phyloP scores from a whole-genome alignment of 2,797 vertebrate species.

The Podarcis siculus region DNA sequence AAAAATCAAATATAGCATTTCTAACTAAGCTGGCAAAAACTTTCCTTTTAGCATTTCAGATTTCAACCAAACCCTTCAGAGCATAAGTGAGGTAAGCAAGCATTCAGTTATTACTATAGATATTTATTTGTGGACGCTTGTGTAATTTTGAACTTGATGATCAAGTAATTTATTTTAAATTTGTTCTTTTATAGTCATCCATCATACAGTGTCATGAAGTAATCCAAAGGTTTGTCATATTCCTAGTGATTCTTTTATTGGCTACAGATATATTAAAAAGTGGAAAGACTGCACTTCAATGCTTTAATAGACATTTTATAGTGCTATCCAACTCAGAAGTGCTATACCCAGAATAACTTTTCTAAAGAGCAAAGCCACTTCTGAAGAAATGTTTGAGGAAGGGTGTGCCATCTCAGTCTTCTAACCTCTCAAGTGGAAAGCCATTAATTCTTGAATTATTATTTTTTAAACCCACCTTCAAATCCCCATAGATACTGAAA shows the following conservation, averaged over 20 bases:
- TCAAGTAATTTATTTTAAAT: slow-evolving; percentile 43
- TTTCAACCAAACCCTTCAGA: slow-evolving; percentile 77
- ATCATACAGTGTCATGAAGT: slow-evolving; percentile 72
- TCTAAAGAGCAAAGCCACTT: neutral
- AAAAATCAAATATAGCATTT: neutral
- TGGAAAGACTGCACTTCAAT: neutral
- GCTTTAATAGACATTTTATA: neutral
- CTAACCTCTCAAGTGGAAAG: neutral
- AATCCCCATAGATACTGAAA: neutral
- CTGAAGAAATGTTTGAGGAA: neutral
- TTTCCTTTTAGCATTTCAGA: slow-evolving; percentile 75
- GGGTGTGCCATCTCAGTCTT: neutral
- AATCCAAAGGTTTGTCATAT: slow-evolving; percentile 74
- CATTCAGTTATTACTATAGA: slow-evolving; percentile 22
- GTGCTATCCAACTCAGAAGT: neutral
- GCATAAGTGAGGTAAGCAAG: slow-evolving; percentile 76
- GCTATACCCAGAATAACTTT: neutral
- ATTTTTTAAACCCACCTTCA: too few species aligned
- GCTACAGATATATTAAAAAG: neutral
- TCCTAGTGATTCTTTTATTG: neutral
- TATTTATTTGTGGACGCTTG: slow-evolving; percentile 36
- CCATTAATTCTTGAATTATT: neutral
- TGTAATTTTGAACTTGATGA: slow-evolving; percentile 9
- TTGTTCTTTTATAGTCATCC: slow-evolving; percentile 73
- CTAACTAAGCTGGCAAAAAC: slow-evolving; percentile 18